Evolutionary conservation across 2,888 invertebrate genomes (phyloP), one percentile per base, ranked within the genome.

Genomic region (Marronus borbonicus): DNA sequence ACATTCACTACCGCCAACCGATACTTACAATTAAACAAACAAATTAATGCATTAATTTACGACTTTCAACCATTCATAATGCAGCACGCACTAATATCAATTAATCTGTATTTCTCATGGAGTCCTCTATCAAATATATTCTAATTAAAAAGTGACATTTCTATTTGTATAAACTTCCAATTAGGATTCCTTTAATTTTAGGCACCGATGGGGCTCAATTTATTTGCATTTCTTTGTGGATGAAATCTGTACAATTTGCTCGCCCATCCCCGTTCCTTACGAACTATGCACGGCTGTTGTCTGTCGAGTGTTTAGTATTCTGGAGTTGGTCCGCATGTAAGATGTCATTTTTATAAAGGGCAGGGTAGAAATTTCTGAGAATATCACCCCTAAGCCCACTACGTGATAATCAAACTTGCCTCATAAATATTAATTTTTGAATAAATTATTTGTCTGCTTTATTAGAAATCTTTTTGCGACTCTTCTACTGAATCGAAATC

Each of bases 371-470:
- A 58, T 72, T 60, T 58, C 58, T 39, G 44, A 60, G 72, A 58
- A 74, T 74, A 74, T 60, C 60, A 60, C 60, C 60, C 72, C 60
- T 58, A 74, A 36, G 60, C 24, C 62, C 60, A 60, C 44, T 74
- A 74, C 72, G 72, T 74, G 72, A 74, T 74, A 74, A 74, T 74
- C 72, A 74, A 74, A 74, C 72, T 74, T 62, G 58, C 62, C 60
- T 49, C 72, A 74, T 74, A 74, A 74, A 74, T 74, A 74, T 74
- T 74, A 74, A 74, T 74, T 62, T 74, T 74, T 44, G 72, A 74
- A 74, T 74, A 74, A 74, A 74, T 74, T 74, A 74, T 74, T 60
- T 28, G 72, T 28, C 44, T 74, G 72, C 72, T 58, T 62, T 74
- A 74, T 74, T 74, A 74, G 72, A 60, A 74, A 74, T 74, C 44